phyloP scores from a whole-genome alignment of 2,888 invertebrate genomes.

The Drymonia ruficornis region DNA sequence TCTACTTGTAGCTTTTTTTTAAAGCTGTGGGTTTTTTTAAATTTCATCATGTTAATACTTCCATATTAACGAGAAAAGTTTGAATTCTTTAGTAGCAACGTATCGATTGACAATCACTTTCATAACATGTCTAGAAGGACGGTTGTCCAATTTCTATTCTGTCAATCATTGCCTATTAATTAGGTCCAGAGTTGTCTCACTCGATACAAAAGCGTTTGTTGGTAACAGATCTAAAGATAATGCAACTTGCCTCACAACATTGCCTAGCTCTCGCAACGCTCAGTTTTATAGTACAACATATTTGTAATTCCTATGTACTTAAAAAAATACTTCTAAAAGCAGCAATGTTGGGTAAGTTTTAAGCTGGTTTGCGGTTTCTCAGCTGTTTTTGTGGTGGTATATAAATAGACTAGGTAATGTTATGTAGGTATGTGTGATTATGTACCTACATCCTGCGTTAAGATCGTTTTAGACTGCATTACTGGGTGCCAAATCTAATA shows the following conservation, averaged over 20 bases:
- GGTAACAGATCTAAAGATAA: background rate
- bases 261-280: slow-evolving; percentile 15
- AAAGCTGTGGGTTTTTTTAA: no score
- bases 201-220: slow-evolving; percentile 1
- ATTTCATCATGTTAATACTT: no score
- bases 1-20: no score
- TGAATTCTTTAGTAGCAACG: no score
- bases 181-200: background rate
- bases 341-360: slow-evolving; percentile 19
- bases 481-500: background rate
- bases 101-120: background rate
- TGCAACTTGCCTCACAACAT: slow-evolving; percentile 8
- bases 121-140: background rate
- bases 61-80: no score
- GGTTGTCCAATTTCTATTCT: background rate
- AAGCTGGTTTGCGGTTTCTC: slow-evolving; percentile 17
- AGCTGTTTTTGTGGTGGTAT: slow-evolving; percentile 19
- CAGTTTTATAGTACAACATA: slow-evolving; percentile 10
- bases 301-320: slow-evolving; percentile 27
- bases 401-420: slow-evolving; percentile 17
- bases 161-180: background rate
- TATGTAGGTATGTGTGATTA: slow-evolving; percentile 1
- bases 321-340: slow-evolving; percentile 10
- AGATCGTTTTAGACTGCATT: background rate
- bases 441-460: slow-evolving; percentile 6